Conservation (phyloP, 2,113 vertebrate genomes). For the Oncorhynchus masou region DNA sequence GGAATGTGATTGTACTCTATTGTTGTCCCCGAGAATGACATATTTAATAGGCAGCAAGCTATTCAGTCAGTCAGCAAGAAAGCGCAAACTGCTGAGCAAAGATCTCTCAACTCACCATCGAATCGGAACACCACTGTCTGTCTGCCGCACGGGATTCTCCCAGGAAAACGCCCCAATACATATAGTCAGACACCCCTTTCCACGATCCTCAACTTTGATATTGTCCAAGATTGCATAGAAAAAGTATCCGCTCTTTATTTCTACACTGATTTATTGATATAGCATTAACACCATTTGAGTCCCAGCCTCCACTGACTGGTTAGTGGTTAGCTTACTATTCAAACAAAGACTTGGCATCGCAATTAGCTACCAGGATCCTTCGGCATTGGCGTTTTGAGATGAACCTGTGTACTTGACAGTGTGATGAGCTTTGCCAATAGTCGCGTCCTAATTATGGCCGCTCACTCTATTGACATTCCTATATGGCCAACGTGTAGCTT, state of each 20-base stretch:
- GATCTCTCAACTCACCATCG: not conserved
- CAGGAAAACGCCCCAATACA: not conserved
- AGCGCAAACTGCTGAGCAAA: conserved; percentile 12
- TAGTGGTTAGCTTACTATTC: not conserved
- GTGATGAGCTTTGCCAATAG: not conserved
- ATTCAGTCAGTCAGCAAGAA: not conserved
- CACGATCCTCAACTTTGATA: not conserved
- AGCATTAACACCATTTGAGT: conserved; percentile 9
- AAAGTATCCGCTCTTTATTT: conserved; percentile 11
- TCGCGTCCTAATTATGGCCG: not conserved
- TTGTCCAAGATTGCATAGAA: conserved; percentile 20
- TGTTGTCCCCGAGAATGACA: not conserved
- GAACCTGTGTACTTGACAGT: not conserved
- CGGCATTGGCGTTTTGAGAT: not conserved
- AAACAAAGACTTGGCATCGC: not conserved
- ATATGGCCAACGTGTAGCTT: not conserved
- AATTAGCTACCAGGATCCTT: not conserved
- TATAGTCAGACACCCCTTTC: not conserved
- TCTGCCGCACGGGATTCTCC: not conserved
- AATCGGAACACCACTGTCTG: not conserved
- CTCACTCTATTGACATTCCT: not conserved
- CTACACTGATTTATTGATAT: conserved; percentile 11
- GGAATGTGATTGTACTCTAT: not conserved
- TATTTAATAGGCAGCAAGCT: not conserved
- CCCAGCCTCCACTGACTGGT: not conserved